Conservation (phyloP, 2,888 invertebrate species). For the Cyaniris semiargus region DNA sequence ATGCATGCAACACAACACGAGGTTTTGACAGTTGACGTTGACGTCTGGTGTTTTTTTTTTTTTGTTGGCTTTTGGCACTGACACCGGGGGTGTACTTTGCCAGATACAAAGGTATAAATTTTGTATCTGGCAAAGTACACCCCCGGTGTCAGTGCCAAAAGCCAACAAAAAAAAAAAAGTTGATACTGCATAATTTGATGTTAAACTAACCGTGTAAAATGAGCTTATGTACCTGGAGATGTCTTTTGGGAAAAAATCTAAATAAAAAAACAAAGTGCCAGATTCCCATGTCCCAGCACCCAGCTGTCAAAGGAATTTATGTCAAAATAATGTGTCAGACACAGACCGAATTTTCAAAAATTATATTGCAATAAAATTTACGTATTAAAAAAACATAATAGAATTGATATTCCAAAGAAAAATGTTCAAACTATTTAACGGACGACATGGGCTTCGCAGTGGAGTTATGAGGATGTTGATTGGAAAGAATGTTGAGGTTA, state of each 20-base stretch:
- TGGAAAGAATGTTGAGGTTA: constrained; percentile 75
- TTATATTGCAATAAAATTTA: background rate
- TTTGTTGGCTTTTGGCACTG: no score
- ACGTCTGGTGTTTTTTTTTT: no score
- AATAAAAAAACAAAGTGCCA: background rate
- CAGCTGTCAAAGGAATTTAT: background rate
- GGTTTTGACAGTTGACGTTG: background rate
- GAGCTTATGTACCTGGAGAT: background rate
- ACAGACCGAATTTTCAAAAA: background rate
- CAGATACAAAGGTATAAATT: no score
- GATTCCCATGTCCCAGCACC: background rate
- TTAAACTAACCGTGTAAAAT: no score
- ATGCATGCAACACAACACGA: background rate
- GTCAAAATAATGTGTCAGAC: constrained; percentile 22
- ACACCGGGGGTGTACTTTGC: no score
- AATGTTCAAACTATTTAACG: constrained; percentile 69
- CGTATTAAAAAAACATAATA: background rate
- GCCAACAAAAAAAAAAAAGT: no score
- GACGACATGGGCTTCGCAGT: constrained; percentile 65
- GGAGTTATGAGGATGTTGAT: constrained; percentile 63
- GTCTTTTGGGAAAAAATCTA: background rate
- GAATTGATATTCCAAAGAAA: constrained; percentile 34
- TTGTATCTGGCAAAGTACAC: no score
- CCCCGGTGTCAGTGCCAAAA: no score
- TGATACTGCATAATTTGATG: no score